These are phyloP conservation scores for Tetrax tetrax DNA, from an alignment of 2,113 vertebrate species.

Conservation along the genomic window DNA sequence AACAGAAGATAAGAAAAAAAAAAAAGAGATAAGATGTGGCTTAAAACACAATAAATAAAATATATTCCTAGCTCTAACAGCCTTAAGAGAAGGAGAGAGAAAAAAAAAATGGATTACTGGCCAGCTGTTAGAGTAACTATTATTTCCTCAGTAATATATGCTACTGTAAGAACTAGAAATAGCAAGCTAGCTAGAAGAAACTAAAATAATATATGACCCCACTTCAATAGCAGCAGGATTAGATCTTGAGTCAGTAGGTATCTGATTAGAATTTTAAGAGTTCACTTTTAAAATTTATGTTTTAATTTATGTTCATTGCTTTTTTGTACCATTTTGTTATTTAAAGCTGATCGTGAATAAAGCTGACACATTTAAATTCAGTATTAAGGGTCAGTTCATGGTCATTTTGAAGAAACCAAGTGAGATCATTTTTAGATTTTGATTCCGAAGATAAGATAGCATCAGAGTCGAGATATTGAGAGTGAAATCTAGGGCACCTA, in stretches of 20 bases:
- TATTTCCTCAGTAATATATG: background rate
- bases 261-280: background rate
- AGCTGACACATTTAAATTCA: background rate
- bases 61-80: background rate
- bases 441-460: background rate
- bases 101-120: background rate
- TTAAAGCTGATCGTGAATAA: background rate
- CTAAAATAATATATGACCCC: constrained; percentile 21
- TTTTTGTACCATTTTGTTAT: background rate
- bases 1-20: background rate
- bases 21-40: background rate
- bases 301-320: constrained; percentile 31
- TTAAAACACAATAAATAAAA: background rate
- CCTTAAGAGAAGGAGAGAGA: background rate
- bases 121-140: background rate
- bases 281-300: constrained; percentile 1
- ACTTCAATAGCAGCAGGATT: background rate
- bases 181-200: background rate
- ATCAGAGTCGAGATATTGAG: background rate
- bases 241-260: background rate
- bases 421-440: background rate
- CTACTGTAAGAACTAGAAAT: background rate
- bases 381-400: background rate
- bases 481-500: background rate
- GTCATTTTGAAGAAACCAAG: background rate